Percentiles rank a stretch among this genome's conserved stretches.
Conservation (phyloP, 2,888 invertebrate species). For the Alentia gelatinosa region DNA sequence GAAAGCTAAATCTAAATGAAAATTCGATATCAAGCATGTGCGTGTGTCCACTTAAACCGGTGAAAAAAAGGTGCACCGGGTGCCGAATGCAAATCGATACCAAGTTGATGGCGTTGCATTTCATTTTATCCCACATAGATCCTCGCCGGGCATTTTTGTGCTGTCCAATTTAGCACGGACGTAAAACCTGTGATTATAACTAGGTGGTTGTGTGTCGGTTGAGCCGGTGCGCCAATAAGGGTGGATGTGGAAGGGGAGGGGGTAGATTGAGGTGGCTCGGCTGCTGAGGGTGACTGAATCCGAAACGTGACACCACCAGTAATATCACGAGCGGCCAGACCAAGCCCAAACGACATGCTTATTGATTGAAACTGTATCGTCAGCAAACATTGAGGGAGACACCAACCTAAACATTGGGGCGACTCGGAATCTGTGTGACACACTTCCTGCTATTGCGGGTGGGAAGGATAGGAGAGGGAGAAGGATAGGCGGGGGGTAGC, state of each 20-base stretch:
- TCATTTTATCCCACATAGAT: conserved; percentile 1
- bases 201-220: not conserved
- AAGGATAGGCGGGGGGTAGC: not conserved
- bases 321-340: conserved; percentile 30
- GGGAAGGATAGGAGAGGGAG: not conserved
- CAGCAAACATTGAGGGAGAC: conserved; percentile 36
- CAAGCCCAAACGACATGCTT: conserved; percentile 41
- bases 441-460: not conserved
- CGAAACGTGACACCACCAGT: not conserved
- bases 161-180: conserved; percentile 31
- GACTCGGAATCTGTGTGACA: conserved; percentile 46
- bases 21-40: not conserved
- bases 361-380: conserved; percentile 52
- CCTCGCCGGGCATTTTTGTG: not conserved
- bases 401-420: conserved; percentile 44
- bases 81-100: not conserved
- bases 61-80: not conserved
- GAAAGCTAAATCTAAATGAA: conserved; percentile 16
- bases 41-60: not conserved
- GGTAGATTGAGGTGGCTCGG: not conserved
- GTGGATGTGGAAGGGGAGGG: not conserved
- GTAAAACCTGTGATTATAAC: conserved; percentile 25
- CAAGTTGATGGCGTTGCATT: conserved; percentile 25
- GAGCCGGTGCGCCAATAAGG: not conserved
- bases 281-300: not conserved